Base-by-base conservation (phyloP, 2,888 invertebrate genomes). In the Oscheius sp. region DNA sequence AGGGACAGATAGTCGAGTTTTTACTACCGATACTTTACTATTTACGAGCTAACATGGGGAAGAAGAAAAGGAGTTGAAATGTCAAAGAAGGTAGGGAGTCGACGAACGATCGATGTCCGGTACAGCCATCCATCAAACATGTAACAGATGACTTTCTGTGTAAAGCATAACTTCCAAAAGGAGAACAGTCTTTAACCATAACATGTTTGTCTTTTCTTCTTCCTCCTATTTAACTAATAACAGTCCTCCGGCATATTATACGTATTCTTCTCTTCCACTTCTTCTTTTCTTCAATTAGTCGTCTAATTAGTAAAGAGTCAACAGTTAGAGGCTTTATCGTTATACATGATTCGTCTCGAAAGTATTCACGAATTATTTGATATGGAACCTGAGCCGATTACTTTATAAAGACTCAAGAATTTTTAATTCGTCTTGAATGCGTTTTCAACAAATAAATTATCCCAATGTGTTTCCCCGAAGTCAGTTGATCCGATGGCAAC, bases 101-200 rank as follows among this genome's bases (percentile, higher is more conserved):
- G 54, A 54, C n/a, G n/a, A n/a, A n/a, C n/a, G n/a, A 54, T 54
- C 54, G 54, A 54, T 54, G 33, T 33, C 12, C 20, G 33, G n/a
- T 33, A n/a, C 32, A 17, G 22, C 33, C 20, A 54, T 54, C 54
- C 32, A 54, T 54, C 54, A 54, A 54, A 14, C 45, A 30, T 17
- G 54, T 8, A 28, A 54, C 33, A 54, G 54, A 54, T 54, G 54
- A 54, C 54, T 20, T 12, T 12, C 22, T 12, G 47, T 47, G 36
- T 36, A 36, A 47, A 47, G 14, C 22, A 47, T 47, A 47, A 47
- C 22, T 47, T 24, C 47, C n/a, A n/a, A n/a, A n/a, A n/a, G n/a
- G n/a, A n/a, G n/a, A n/a, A n/a, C n/a, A n/a, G n/a, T n/a, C n/a
- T n/a, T n/a, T n/a, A n/a, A n/a, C n/a, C n/a, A n/a, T n/a, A n/a